A percentile compares a stretch with the other conserved stretches of the same genome.
These are phyloP conservation scores for Numenius phaeopus DNA, from an alignment of 2,797 vertebrate genomes.

Conservation along the genomic window DNA sequence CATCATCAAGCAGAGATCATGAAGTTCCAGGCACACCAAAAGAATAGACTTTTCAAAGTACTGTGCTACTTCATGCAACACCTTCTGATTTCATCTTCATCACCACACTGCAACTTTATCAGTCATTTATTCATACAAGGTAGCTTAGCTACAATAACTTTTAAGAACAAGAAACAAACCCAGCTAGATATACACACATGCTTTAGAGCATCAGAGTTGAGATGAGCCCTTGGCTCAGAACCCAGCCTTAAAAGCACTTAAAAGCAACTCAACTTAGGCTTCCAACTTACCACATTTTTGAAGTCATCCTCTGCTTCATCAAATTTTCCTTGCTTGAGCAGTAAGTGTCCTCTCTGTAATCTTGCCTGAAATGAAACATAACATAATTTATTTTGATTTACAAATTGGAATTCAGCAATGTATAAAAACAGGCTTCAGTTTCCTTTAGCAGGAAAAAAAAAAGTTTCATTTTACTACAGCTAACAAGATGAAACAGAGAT, in stretches of 20 bases:
- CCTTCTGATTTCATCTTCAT: not conserved
- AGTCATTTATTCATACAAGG: not conserved
- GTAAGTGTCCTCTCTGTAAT: conserved; percentile 92
- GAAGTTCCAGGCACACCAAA: not conserved
- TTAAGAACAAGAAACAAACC: not conserved
- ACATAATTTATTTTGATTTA: not conserved
- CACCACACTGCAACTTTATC: not conserved
- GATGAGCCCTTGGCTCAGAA: not conserved
- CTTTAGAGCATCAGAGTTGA: not conserved
- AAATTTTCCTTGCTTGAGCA: conserved; percentile 94
- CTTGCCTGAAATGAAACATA: conserved; percentile 83
- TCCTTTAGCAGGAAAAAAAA: not conserved
- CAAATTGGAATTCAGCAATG: not conserved
- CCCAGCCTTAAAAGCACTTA: not conserved
- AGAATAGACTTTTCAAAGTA: not conserved
- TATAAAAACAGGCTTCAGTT: not conserved
- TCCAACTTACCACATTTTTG: conserved; percentile 90
- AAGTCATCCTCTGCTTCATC: conserved; percentile 96
- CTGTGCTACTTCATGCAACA: not conserved
- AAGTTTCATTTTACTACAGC: not conserved
- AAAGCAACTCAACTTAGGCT: not conserved
- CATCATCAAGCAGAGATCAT: not conserved
- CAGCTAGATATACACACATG: not conserved
- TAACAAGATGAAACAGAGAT: not conserved
- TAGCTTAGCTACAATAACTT: not conserved